phyloP scores from a whole-genome alignment of 2,888 invertebrate species.

The Uropetala carovei region DNA sequence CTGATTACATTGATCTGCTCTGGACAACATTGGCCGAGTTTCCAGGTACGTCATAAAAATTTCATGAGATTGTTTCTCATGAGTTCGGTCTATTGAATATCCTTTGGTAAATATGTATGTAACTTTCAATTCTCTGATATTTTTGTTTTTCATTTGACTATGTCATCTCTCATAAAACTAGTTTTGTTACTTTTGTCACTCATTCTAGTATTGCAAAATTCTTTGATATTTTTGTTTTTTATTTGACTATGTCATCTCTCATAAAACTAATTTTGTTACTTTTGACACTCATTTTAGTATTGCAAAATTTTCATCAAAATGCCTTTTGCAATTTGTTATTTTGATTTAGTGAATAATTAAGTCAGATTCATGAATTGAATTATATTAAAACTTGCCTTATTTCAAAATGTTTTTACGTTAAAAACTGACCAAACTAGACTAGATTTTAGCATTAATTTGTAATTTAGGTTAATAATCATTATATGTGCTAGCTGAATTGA shows the following conservation, averaged over 20 bases:
- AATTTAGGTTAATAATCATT: no score
- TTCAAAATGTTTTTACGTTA: no score
- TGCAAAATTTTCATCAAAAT: not conserved
- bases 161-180: not conserved
- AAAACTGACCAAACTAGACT: no score
- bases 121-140: not conserved
- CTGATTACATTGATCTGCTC: constrained; percentile 93
- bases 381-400: no score
- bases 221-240: not conserved
- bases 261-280: not conserved
- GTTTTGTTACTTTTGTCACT: not conserved
- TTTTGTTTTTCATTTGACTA: not conserved
- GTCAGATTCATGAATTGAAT: no score
- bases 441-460: no score
- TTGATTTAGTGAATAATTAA: no score
- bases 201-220: no score
- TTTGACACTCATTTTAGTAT: not conserved
- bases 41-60: constrained; percentile 81
- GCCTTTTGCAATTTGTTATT: no score
- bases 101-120: not conserved
- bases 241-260: not conserved
- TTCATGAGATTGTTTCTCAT: not conserved
- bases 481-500: no score
- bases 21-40: constrained; percentile 97
- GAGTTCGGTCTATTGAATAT: not conserved